Conservation (phyloP, 2,888 invertebrate genomes). For the Molanna angustata region DNA sequence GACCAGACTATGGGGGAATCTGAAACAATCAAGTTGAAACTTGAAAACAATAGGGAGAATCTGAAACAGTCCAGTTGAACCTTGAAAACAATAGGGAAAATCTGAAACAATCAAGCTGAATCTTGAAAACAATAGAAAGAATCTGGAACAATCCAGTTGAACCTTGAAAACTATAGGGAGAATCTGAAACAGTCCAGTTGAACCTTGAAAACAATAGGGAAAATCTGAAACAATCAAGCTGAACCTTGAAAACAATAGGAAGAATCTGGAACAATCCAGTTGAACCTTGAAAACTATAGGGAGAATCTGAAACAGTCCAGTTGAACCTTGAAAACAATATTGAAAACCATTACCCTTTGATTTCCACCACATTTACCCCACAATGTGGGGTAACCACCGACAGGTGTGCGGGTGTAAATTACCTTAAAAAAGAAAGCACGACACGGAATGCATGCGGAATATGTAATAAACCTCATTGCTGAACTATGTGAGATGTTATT, state of each 20-base stretch:
- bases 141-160: not conserved
- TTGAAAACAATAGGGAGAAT: not conserved
- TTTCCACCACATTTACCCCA: no score
- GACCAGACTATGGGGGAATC: constrained; percentile 73
- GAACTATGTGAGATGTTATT: no score
- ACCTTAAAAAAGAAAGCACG: no score
- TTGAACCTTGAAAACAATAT: constrained; percentile 6
- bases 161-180: constrained; percentile 58
- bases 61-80: constrained; percentile 2
- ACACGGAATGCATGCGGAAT: no score
- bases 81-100: constrained; percentile 61
- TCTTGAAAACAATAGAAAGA: not conserved
- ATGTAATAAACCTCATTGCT: no score
- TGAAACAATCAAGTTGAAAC: constrained; percentile 38
- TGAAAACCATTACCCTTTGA: no score
- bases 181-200: constrained; percentile 52
- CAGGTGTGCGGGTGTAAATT: no score
- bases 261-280: constrained; percentile 55
- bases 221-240: not conserved
- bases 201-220: not conserved
- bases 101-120: constrained; percentile 49
- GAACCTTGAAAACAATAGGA: constrained; percentile 52
- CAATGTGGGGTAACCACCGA: no score
- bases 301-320: not conserved
- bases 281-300: not conserved